A percentile compares a stretch with the other conserved stretches of the same genome.
Evolutionary conservation across 2,113 vertebrate genomes (phyloP).

Genomic region (Neotoma lepida): DNA sequence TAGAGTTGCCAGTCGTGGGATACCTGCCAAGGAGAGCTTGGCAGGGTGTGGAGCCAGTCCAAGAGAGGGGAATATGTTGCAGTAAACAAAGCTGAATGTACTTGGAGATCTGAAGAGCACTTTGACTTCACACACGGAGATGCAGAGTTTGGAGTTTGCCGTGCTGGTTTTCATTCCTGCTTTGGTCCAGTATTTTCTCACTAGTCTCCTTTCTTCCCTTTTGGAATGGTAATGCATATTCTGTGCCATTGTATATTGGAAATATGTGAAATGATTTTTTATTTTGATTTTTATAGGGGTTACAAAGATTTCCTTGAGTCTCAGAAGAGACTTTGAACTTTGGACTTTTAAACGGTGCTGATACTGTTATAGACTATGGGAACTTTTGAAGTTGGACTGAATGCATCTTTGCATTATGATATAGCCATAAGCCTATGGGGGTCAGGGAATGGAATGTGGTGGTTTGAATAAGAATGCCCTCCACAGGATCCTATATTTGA

Average conservation of each 20-base stretch:
- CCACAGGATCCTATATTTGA: neutral
- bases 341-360: neutral
- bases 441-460: neutral
- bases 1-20: neutral
- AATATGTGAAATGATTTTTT: neutral
- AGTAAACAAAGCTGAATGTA: neutral
- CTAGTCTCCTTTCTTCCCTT: neutral
- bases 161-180: neutral
- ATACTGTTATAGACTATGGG: neutral
- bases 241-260: neutral
- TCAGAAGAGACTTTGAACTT: neutral
- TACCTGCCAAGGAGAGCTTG: neutral
- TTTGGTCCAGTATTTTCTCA: neutral
- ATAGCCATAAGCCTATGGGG: neutral
- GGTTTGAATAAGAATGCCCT: neutral
- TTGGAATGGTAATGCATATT: neutral
- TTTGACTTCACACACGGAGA: neutral
- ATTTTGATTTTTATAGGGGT: neutral
- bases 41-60: neutral
- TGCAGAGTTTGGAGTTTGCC: neutral
- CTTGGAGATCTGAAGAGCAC: neutral
- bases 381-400: neutral
- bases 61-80: neutral
- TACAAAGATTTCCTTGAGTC: neutral
- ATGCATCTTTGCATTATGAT: neutral